phyloP scores from a whole-genome alignment of 2,888 invertebrate species.

The Synanthedon formicaeformis region DNA sequence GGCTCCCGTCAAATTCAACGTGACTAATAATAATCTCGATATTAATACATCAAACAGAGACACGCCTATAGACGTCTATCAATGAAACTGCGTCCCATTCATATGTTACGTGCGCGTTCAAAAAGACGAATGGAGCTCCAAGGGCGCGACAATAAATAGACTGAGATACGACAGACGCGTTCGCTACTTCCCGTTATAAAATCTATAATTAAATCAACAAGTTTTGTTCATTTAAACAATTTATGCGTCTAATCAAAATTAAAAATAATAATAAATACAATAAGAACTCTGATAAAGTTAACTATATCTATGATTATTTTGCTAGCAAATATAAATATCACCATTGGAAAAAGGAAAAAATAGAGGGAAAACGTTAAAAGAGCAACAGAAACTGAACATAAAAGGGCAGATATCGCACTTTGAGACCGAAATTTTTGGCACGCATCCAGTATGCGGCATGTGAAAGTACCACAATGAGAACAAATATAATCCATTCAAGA shows the following conservation, averaged over 20 bases:
- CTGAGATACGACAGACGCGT: constrained; percentile 25
- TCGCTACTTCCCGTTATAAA: neutral
- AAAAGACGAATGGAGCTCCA: constrained; percentile 31
- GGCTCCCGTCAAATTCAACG: too few species aligned
- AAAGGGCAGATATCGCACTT: neutral
- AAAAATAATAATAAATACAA: neutral
- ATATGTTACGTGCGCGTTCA: constrained; percentile 30
- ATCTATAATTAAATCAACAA: neutral
- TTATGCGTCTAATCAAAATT: neutral
- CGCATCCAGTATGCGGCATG: constrained; percentile 36
- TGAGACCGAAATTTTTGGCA: constrained; percentile 40
- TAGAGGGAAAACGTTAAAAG: neutral
- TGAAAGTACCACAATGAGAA: constrained; percentile 47
- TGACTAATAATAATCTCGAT: constrained; percentile 6
- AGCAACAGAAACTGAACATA: neutral
- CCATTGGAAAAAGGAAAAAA: neutral
- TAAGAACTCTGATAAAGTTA: neutral
- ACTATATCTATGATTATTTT: neutral
- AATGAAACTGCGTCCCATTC: constrained; percentile 45
- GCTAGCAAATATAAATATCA: neutral
- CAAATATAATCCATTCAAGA: constrained; percentile 63
- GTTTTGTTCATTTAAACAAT: neutral
- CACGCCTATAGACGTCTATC: constrained; percentile 38
- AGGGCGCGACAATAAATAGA: constrained; percentile 21
- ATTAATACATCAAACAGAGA: constrained; percentile 22